A percentile compares a stretch with the other conserved stretches of the same genome.
Evolutionary conservation across 2,113 vertebrate genomes (phyloP).

Genomic region (Barbus barbus): DNA sequence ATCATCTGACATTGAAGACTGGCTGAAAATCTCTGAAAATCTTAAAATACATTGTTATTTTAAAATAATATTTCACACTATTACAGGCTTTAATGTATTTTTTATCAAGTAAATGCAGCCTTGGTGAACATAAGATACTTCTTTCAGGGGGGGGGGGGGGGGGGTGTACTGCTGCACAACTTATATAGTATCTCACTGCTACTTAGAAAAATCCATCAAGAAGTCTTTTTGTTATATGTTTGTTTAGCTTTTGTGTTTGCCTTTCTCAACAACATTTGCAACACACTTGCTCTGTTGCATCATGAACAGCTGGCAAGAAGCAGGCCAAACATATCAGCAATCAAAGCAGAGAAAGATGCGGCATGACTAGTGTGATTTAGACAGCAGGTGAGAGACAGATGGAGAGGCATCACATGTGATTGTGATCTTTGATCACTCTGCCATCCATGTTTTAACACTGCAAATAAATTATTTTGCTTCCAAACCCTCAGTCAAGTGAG

Average conservation of each 20-base stretch:
- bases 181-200: background rate
- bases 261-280: background rate
- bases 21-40: too few species aligned
- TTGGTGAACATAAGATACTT: too few species aligned
- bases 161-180: too few species aligned
- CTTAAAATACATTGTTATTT: too few species aligned
- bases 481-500: background rate
- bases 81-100: too few species aligned
- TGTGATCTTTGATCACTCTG: conserved; percentile 44
- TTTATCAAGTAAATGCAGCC: too few species aligned
- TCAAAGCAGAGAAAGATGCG: conserved; percentile 9
- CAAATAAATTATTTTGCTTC: conserved; percentile 6
- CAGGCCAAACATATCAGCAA: background rate
- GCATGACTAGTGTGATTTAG: conserved; percentile 6
- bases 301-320: conserved; percentile 12
- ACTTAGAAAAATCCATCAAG: background rate
- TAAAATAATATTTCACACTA: too few species aligned
- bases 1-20: too few species aligned
- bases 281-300: conserved; percentile 4
- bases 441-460: background rate
- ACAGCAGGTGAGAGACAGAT: conserved; percentile 48
- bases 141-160: too few species aligned
- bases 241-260: background rate
- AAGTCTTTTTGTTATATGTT: background rate
- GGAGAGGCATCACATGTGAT: conserved; percentile 34